Evolutionary conservation across 2,797 vertebrate genomes (phyloP), one percentile per base, ranked within the genome.

Genomic region (Cyclura pinguis): DNA sequence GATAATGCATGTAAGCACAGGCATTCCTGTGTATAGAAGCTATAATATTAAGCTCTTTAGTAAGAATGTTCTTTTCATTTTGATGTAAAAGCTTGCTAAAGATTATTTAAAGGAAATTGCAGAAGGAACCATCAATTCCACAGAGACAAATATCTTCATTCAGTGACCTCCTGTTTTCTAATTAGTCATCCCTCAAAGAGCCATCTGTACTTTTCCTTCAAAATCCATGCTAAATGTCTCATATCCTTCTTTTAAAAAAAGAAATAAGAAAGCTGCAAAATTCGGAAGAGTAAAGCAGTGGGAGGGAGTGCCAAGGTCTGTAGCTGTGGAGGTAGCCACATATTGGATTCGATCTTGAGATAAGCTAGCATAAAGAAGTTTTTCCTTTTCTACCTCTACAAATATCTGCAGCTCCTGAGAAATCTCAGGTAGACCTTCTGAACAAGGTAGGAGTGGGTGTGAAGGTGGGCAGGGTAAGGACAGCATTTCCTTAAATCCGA

Each of bases 1-100:
- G 20, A 86, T 81, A 76, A 12, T 69, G 87, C 89, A 77, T 88
- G 84, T 90, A 96, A 90, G 91, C 72, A 93, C 84, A 92, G 12
- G 18, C 47, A 80, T 64, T 69, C 76, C 76, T 83, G 74, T 47
- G 83, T 4, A 29, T 64, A 81, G 69, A 35, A 0, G 24, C 0
- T 57, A 52, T 2, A 35, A 47, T 1, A 83, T 76, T 74, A 3
- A 85, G 10, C 0, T 83, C 4, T 3, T 88, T 87, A 88, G 1
- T 22, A 88, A 69, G 0, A 0, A n/a, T 50, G 7, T 27, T 73
- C 73, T 84, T 27, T 0, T n/a, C 0, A 0, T 38, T 82, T 93
- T 9, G 73, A 80, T 16, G 62, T 84, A 57, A 20, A 76, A 55
- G 29, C 24, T 82, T 59, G 13, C 32, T 72, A 29, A 20, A 77